A percentile compares a stretch with the other conserved stretches of the same genome.
phyloP scores from a whole-genome alignment of 2,113 vertebrate species.

The Lepisosteus oculatus region DNA sequence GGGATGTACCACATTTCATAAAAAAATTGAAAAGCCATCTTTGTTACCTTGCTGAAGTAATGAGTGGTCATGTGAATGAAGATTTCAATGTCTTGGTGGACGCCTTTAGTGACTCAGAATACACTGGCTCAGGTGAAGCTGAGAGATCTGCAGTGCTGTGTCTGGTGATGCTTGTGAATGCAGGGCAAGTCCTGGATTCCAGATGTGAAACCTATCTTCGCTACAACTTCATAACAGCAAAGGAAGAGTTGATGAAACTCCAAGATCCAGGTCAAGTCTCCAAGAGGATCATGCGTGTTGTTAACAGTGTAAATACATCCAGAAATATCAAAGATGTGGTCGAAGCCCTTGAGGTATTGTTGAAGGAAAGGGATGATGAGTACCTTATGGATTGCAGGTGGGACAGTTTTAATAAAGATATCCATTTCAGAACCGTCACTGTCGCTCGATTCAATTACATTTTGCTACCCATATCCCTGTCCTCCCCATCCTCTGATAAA shows the following conservation, averaged over 20 bases:
- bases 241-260: slow-evolving; percentile 27
- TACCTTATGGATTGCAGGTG: slow-evolving; percentile 67
- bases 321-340: slow-evolving; percentile 43
- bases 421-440: slow-evolving; percentile 8
- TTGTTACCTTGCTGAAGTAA: slow-evolving; percentile 56
- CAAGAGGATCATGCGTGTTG: slow-evolving; percentile 43
- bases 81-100: slow-evolving; percentile 66
- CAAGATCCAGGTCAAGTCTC: slow-evolving; percentile 50
- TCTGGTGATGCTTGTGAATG: slow-evolving; percentile 70
- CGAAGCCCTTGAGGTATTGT: slow-evolving; percentile 54
- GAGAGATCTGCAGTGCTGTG: slow-evolving; percentile 67
- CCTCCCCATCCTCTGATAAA: not conserved
- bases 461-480: not conserved
- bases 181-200: slow-evolving; percentile 42
- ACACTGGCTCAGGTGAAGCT: slow-evolving; percentile 62
- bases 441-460: not conserved
- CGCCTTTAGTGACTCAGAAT: slow-evolving; percentile 50
- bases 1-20: slow-evolving; percentile 41
- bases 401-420: slow-evolving; percentile 39
- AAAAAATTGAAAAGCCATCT: slow-evolving; percentile 58
- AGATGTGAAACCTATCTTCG: slow-evolving; percentile 33
- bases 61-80: slow-evolving; percentile 51
- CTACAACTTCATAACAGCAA: slow-evolving; percentile 45
- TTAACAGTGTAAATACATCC: slow-evolving; percentile 35
- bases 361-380: slow-evolving; percentile 59